Conservation (phyloP, 2,797 vertebrate genomes). For the Halcyon leucocephala region DNA sequence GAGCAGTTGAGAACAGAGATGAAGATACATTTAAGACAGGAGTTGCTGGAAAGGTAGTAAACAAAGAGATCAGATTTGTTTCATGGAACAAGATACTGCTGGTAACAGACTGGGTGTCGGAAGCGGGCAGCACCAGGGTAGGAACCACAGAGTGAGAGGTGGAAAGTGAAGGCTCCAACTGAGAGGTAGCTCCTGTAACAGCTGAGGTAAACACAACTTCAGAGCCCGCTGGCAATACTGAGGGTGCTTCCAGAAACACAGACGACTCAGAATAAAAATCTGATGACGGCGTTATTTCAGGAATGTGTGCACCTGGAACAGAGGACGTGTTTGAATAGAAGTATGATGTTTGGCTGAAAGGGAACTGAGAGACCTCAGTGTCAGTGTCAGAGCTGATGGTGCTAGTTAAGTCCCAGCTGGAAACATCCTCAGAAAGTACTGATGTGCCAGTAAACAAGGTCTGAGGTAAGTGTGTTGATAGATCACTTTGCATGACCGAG, state of each 20-base stretch:
- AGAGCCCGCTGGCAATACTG: slow-evolving; percentile 57
- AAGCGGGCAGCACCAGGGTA: slow-evolving; percentile 57
- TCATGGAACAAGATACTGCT: slow-evolving; percentile 49
- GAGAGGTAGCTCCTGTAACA: slow-evolving; percentile 77
- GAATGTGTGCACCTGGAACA: neutral
- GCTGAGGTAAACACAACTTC: slow-evolving; percentile 76
- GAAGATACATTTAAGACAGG: slow-evolving; percentile 40
- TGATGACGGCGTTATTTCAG: neutral
- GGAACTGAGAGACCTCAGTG: neutral
- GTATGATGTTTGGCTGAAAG: slow-evolving; percentile 35
- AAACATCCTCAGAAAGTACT: neutral
- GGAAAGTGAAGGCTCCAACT: slow-evolving; percentile 54
- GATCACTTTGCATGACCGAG: neutral
- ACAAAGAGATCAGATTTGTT: slow-evolving; percentile 7
- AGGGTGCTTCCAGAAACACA: slow-evolving; percentile 73
- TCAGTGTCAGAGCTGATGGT: neutral
- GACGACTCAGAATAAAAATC: slow-evolving; percentile 61
- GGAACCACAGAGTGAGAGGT: neutral
- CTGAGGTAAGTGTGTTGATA: slow-evolving; percentile 48
- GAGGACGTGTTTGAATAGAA: neutral
- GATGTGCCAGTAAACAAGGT: neutral
- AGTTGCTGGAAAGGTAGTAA: slow-evolving; percentile 21
- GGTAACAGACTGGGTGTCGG: neutral
- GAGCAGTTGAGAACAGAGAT: slow-evolving; percentile 12
- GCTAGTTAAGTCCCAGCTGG: slow-evolving; percentile 10